A percentile compares a stretch with the other conserved stretches of the same genome.
Evolutionary conservation across 2,888 invertebrate genomes (phyloP).

Genomic region (Lingula anatina): DNA sequence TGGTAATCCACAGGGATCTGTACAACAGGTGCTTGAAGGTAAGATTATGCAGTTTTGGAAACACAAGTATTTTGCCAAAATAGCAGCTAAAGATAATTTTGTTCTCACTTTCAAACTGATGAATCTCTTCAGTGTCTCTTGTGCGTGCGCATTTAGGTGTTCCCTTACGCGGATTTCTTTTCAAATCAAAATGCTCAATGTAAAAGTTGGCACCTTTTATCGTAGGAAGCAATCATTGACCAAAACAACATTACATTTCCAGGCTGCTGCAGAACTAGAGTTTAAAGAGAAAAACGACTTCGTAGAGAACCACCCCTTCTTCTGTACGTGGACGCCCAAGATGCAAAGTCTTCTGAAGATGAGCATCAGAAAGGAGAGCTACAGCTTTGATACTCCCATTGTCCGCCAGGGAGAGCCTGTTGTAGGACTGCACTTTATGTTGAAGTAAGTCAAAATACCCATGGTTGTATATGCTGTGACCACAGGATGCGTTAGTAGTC

Average conservation of each 20-base stretch:
- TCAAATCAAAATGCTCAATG: too few relatives aligned
- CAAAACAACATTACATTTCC: background rate
- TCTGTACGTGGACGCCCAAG: slow-evolving; percentile 30
- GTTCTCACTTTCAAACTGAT: too few relatives aligned
- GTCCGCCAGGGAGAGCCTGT: slow-evolving; percentile 37
- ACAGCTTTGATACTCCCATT: slow-evolving; percentile 32
- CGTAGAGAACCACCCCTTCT: slow-evolving; percentile 37
- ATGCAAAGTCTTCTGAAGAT: slow-evolving; percentile 40
- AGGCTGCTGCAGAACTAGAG: slow-evolving; percentile 38
- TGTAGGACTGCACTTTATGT: slow-evolving; percentile 35
- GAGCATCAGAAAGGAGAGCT: slow-evolving; percentile 36
- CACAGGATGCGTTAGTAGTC: too few relatives aligned
- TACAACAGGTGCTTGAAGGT: slow-evolving; percentile 42
- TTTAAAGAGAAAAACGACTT: slow-evolving; percentile 34
- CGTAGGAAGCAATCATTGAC: background rate
- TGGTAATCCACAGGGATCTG: slow-evolving; percentile 38
- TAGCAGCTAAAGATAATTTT: too few relatives aligned
- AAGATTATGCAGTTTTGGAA: too few relatives aligned
- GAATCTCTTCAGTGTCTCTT: too few relatives aligned
- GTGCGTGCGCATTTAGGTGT: too few relatives aligned
- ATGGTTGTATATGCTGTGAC: too few relatives aligned
- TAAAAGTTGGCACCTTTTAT: too few relatives aligned
- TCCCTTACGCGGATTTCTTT: too few relatives aligned
- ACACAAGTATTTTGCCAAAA: too few relatives aligned
- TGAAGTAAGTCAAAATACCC: slow-evolving; percentile 20